These are phyloP conservation scores for Semibalanus balanoides DNA, from an alignment of 1,140 invertebrate species.

Conservation along the genomic window DNA sequence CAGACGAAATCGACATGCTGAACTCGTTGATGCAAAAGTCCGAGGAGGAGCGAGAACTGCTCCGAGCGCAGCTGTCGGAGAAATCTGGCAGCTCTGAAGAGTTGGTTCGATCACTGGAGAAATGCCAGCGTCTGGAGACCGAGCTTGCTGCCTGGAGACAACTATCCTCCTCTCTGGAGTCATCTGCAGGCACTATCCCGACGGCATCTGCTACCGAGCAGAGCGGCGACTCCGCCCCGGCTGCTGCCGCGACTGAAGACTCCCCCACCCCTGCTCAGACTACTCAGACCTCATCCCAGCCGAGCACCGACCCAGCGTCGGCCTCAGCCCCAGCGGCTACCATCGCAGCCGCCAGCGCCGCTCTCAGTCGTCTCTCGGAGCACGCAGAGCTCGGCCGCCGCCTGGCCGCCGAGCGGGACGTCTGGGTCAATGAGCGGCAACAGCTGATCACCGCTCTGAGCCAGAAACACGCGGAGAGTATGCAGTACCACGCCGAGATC, in stretches of 20 bases:
- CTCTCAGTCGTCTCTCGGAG: background rate
- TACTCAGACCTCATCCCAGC: too few relatives aligned
- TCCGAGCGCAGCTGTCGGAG: too few relatives aligned
- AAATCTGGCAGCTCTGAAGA: background rate
- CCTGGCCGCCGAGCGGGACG: conserved; percentile 5
- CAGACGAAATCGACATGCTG: too few relatives aligned
- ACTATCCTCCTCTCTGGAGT: background rate
- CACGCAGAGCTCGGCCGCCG: background rate
- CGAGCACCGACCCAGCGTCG: too few relatives aligned
- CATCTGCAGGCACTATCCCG: too few relatives aligned
- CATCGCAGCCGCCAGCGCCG: background rate
- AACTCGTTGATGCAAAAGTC: too few relatives aligned
- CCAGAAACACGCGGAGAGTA: conserved; percentile 64
- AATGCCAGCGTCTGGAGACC: background rate
- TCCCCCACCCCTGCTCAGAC: too few relatives aligned
- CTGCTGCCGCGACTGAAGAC: too few relatives aligned
- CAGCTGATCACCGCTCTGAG: conserved; percentile 58
- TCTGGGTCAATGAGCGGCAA: conserved; percentile 42
- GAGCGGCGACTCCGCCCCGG: too few relatives aligned
- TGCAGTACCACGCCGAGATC: conserved; percentile 67
- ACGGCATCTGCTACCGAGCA: too few relatives aligned
- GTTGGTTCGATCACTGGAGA: background rate
- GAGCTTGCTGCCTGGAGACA: background rate
- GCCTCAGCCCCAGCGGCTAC: too few relatives aligned
- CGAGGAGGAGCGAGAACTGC: too few relatives aligned